These are phyloP conservation scores for Chrysolina oricalcia DNA, from an alignment of 2,888 invertebrate genomes.

Conservation along the genomic window DNA sequence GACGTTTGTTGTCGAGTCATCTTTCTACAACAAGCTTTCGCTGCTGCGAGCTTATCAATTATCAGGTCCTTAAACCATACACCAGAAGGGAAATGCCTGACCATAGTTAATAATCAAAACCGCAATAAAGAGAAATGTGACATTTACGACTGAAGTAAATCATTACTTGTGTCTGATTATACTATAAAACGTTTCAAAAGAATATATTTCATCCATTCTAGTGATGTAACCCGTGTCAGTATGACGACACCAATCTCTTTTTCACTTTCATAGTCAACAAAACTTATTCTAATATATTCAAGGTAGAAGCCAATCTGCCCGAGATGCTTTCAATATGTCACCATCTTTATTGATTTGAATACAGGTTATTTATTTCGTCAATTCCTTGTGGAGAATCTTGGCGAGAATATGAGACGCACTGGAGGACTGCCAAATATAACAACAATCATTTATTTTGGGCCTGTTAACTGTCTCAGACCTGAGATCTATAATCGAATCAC, in stretches of 20 bases:
- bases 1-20: not conserved
- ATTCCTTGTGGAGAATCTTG: too few species aligned
- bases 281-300: not conserved
- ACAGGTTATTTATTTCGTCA: not conserved
- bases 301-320: not conserved
- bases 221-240: not conserved
- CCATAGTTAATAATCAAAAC: not conserved
- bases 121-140: slow-evolving; percentile 4
- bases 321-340: not conserved
- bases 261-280: not conserved
- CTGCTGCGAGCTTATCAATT: not conserved
- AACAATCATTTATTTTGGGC: too few species aligned
- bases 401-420: too few species aligned
- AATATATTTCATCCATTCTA: not conserved
- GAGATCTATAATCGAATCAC: too few species aligned
- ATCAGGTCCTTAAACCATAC: not conserved
- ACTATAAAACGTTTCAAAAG: not conserved
- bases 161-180: not conserved
- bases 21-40: not conserved
- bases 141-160: not conserved
- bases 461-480: too few species aligned
- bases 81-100: not conserved
- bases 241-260: not conserved
- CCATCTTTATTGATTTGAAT: not conserved
- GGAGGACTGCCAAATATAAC: too few species aligned